These are phyloP conservation scores for Anoplopoma fimbria DNA, from an alignment of 2,113 vertebrate genomes.

Conservation along the genomic window DNA sequence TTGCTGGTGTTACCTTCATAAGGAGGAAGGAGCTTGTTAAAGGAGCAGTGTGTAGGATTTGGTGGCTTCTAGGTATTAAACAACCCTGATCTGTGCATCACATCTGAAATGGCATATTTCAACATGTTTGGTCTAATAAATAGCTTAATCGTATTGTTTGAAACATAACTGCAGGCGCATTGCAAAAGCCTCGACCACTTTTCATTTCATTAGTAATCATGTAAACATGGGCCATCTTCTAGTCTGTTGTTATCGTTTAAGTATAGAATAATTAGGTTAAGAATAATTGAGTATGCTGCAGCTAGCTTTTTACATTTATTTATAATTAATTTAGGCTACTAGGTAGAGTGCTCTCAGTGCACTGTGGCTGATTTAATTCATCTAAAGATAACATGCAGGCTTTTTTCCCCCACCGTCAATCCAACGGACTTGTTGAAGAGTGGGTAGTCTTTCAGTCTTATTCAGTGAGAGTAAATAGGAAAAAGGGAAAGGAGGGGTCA, in stretches of 20 bases:
- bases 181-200: neutral
- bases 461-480: neutral
- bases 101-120: too few species aligned
- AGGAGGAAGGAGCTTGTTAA: neutral
- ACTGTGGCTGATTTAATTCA: neutral
- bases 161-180: neutral
- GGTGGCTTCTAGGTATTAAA: neutral
- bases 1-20: too few species aligned
- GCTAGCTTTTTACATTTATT: neutral
- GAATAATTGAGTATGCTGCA: neutral
- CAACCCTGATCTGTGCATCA: too few species aligned
- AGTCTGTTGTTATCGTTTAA: neutral
- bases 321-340: neutral
- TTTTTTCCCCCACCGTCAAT: neutral
- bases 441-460: neutral
- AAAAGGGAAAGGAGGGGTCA: slow-evolving; percentile 10
- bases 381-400: neutral
- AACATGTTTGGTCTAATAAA: neutral
- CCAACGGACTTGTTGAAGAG: neutral
- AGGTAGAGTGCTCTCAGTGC: neutral
- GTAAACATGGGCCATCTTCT: neutral
- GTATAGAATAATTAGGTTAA: neutral
- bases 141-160: neutral
- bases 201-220: too few species aligned
- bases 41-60: neutral